Evolutionary conservation across 2,888 invertebrate genomes (phyloP).

Genomic region (Rhynchonema sp.): DNA sequence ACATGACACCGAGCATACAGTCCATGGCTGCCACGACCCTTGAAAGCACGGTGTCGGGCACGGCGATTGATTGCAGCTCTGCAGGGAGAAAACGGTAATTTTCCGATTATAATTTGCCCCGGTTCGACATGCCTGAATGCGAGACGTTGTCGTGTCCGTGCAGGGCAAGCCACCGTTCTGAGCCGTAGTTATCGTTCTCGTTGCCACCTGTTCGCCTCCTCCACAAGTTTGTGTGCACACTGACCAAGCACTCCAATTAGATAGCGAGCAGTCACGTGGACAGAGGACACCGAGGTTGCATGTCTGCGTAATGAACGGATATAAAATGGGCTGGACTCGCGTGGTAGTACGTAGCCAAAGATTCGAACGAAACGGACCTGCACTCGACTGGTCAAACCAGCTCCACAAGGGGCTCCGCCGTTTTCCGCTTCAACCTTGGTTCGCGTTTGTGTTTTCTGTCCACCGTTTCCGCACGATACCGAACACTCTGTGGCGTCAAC

Average conservation of each 20-base stretch:
- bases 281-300: background rate
- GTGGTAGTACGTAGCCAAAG: too few species aligned
- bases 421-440: background rate
- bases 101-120: too few species aligned
- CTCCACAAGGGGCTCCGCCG: background rate
- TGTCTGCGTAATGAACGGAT: background rate
- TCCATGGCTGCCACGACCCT: too few species aligned
- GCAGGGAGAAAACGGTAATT: too few species aligned
- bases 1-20: too few species aligned
- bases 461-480: background rate
- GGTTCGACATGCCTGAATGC: background rate
- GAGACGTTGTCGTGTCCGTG: background rate
- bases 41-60: too few species aligned
- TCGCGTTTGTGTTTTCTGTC: background rate
- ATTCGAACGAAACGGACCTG: too few species aligned
- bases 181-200: background rate
- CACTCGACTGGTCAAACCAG: background rate
- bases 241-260: background rate
- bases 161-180: background rate
- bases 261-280: background rate
- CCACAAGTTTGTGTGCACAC: background rate
- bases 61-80: too few species aligned
- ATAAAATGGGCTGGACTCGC: too few species aligned
- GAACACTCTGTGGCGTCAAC: background rate
- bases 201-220: background rate